A percentile compares a stretch with the other conserved stretches of the same genome.
phyloP scores from a whole-genome alignment of 2,113 vertebrate genomes.

The human region DNA sequence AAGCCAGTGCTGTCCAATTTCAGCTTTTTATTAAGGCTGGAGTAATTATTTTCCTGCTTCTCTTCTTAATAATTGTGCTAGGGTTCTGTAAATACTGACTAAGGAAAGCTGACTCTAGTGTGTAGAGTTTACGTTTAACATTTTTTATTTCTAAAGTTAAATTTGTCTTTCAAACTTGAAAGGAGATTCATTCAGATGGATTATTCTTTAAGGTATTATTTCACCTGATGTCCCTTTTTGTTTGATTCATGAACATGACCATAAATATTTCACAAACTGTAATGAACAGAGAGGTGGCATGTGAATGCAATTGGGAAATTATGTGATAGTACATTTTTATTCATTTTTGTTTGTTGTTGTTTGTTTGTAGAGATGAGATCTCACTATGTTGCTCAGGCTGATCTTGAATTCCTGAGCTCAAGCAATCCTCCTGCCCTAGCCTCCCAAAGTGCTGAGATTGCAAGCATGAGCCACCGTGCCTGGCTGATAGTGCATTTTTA shows the following conservation, averaged over 20 bases:
- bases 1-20: not conserved
- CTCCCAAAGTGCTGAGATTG: no score
- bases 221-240: not conserved
- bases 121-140: not conserved
- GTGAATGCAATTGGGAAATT: not conserved
- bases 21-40: not conserved
- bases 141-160: conserved; percentile 18
- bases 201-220: conserved; percentile 24
- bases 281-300: not conserved
- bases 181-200: not conserved
- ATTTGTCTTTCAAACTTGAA: conserved; percentile 18
- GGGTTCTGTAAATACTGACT: not conserved
- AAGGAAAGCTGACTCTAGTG: not conserved
- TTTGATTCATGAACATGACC: conserved; percentile 1
- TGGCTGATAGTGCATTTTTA: not conserved
- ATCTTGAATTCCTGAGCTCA: no score
- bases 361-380: no score
- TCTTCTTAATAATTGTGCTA: not conserved
- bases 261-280: not conserved
- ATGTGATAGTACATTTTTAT: not conserved
- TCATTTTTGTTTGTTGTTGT: no score
- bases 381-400: no score
- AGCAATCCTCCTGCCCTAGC: no score
- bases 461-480: not conserved
- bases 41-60: not conserved